Base-by-base conservation (phyloP, 1,140 invertebrate species). In the Euura saliciscinereae region DNA sequence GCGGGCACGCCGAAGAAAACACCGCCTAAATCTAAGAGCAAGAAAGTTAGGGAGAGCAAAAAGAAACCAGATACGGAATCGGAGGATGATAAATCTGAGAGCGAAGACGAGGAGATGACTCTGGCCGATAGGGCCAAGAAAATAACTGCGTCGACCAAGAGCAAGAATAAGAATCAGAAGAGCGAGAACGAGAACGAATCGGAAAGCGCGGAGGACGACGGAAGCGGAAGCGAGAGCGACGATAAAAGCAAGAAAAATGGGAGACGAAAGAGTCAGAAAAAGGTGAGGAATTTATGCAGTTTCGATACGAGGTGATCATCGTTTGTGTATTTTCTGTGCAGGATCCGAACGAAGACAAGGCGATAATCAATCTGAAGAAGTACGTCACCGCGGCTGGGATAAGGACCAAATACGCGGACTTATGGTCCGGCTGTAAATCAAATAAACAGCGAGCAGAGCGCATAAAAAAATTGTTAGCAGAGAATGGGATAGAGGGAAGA, bases 301-400 rank as follows among this genome's bases (percentile, higher is more conserved):
- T 59, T 59, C 2, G 10, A 6, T 28, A 28, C 28, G 28, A 28
- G 28, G 28, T 28, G 28, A 28, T 28, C 1, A 28, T 1, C 28
- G 28, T 28, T 28, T 28, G 28, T 28, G 28, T 28, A 28, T 28
- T 28, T 28, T 28, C 28, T 28, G 28, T 65, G 44, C 51, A 81
- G 79, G 70, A 43, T 45, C 43, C 68, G 2, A 66, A 75, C 3
- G 43, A 71, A 51, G 69, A 75, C 2, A 78, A 73, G 6, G 80
- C 70, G 71, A 76, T 87, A 73, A 74, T 83, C 42, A 8, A 8
- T 1, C 72, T 84, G 6, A 87, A 85, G 72, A 83, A 78, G 64
- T 86, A 78, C 66, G 59, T 87, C 42, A 76, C 72, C 11, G 67
- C 74, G 45, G 79, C 85, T 71, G 86, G 86, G 13, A 82, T 87